phyloP scores from a whole-genome alignment of 1,140 invertebrate species.

The Drosophila prosaltans region DNA sequence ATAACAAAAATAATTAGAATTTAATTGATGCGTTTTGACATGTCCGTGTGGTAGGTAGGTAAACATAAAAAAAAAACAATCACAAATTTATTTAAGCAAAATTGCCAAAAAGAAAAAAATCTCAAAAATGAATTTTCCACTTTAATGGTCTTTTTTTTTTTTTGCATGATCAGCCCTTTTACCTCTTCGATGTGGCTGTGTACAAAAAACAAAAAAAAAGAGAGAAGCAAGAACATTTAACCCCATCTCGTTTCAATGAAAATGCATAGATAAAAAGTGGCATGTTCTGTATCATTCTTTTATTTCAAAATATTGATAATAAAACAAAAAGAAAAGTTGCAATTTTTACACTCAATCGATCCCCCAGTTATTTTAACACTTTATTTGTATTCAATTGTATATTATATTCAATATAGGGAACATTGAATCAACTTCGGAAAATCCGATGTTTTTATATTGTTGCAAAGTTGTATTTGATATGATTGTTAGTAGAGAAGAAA shows the following conservation, averaged over 20 bases:
- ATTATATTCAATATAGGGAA: not conserved
- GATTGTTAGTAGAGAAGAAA: too few relatives aligned
- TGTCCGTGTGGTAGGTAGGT: conserved; percentile 62
- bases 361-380: not conserved
- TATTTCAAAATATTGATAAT: not conserved
- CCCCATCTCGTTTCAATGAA: not conserved
- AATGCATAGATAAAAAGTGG: not conserved
- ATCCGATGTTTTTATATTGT: not conserved
- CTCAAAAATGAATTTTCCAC: too few relatives aligned
- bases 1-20: conserved; percentile 43
- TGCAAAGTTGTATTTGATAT: not conserved
- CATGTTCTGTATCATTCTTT: conserved; percentile 1
- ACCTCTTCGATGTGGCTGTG: not conserved
- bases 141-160: not conserved
- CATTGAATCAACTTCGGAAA: not conserved
- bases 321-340: not conserved
- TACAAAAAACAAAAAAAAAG: not conserved
- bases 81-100: not conserved
- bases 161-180: conserved; percentile 1
- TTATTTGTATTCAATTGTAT: not conserved
- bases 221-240: not conserved
- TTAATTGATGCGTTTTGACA: conserved; percentile 41
- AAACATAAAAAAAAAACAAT: conserved; percentile 49
- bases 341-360: not conserved
- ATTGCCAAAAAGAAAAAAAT: not conserved